Conservation (phyloP, 1,140 invertebrate species). For the Drosophila persimilis region DNA sequence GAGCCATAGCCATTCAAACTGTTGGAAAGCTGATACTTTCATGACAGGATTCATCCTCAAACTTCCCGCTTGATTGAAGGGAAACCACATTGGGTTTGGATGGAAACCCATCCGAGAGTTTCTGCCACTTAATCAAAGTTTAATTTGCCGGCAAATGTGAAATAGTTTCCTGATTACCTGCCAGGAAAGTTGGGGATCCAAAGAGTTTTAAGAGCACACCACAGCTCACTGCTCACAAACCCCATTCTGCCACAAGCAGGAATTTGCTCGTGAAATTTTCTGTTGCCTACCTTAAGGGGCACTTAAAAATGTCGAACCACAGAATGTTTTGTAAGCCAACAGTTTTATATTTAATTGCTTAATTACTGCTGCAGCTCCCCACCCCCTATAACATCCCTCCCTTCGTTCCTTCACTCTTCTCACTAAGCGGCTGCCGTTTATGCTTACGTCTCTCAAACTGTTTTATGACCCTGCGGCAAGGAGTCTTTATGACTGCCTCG, state of each 20-base stretch:
- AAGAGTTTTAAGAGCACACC: not conserved
- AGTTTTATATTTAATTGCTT: conserved; percentile 74
- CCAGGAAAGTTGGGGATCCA: conserved; percentile 13
- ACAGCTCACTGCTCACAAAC: not conserved
- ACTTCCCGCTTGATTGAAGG: not conserved
- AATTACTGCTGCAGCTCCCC: conserved; percentile 56
- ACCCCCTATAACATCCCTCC: not conserved
- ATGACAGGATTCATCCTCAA: conserved; percentile 10
- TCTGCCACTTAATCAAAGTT: conserved; percentile 23
- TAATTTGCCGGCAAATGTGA: conserved; percentile 21
- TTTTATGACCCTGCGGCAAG: conserved; percentile 46
- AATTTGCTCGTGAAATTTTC: conserved; percentile 37
- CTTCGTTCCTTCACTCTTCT: no score
- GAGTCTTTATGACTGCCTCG: conserved; percentile 53
- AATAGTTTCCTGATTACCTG: conserved; percentile 46
- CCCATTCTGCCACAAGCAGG: conserved; percentile 12
- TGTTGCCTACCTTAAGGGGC: conserved; percentile 67
- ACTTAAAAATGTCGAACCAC: conserved; percentile 31
- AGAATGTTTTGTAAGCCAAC: conserved; percentile 40
- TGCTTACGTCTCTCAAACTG: conserved; percentile 48
- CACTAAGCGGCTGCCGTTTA: conserved; percentile 48
- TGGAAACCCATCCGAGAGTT: not conserved
- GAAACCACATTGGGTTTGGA: no score
- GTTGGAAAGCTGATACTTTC: conserved; percentile 17
- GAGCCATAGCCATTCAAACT: no score